A percentile compares a stretch with the other conserved stretches of the same genome.
These are phyloP conservation scores for Semnornis frantzii DNA, from an alignment of 2,113 vertebrate genomes.

Conservation along the genomic window DNA sequence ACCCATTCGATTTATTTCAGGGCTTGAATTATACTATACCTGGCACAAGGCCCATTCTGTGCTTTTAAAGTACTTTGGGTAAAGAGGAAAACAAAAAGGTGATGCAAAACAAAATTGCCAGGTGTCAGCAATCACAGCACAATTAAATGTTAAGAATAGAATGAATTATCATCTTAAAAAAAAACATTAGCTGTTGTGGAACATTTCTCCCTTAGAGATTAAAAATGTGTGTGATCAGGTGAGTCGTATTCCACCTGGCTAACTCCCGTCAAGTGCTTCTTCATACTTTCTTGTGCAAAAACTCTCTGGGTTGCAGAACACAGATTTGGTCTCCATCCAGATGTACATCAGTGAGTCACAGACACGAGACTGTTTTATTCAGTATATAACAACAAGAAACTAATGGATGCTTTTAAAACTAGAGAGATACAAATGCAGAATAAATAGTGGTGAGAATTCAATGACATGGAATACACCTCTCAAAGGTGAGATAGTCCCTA, in stretches of 20 bases:
- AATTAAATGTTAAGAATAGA: conserved; percentile 43
- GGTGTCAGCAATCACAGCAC: conserved; percentile 46
- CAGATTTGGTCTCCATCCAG: not conserved
- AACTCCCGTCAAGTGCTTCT: not conserved
- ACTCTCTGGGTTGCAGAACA: not conserved
- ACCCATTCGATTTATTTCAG: not conserved
- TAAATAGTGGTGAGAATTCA: not conserved
- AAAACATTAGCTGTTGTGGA: conserved; percentile 15
- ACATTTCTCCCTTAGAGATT: conserved; percentile 28
- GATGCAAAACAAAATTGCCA: conserved; percentile 7
- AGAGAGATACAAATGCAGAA: not conserved
- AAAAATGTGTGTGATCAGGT: conserved; percentile 21
- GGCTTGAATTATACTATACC: not conserved
- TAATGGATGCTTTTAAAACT: not conserved
- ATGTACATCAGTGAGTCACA: not conserved
- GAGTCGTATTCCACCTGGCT: conserved; percentile 6
- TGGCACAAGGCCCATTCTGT: not conserved
- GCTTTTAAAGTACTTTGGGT: not conserved
- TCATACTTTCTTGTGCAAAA: not conserved
- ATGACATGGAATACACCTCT: not conserved
- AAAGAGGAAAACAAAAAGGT: not conserved
- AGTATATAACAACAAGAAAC: not conserved
- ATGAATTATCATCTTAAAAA: conserved; percentile 20
- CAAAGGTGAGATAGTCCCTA: not conserved
- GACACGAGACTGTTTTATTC: not conserved